Base-by-base conservation (phyloP, 2,797 vertebrate species). In the Sebastes elongatus region DNA sequence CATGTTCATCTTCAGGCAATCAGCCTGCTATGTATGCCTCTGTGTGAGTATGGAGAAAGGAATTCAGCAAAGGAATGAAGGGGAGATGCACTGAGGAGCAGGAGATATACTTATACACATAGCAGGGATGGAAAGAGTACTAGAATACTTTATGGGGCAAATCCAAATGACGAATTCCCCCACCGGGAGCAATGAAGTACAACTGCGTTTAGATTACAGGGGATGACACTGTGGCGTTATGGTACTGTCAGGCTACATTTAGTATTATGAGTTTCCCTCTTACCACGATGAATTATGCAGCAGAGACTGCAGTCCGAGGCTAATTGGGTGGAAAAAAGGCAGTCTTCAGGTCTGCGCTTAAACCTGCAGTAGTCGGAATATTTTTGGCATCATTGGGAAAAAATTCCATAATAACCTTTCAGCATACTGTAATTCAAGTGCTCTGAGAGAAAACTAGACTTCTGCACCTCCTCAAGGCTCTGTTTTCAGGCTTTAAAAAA, bases 271-370 rank as follows among this genome's bases (percentile, higher is more conserved):
- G 25, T 62, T 65, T 25, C 28, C 22, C 23, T 60, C 27, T 62
- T 53, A 49, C 32, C 5, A 30, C n/a, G 20, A 67, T 76, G 42
- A 76, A 59, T 79, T 67, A 71, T 76, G 38, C 60, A 72, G 22
- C 20, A 65, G 49, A 59, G 32, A 32, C 38, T 33, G 32, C 4
- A 35, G 32, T 32, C n/a, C 7, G 2, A 33, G 8, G 1, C 14
- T 30, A 61, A 33, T 13, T 73, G 33, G 42, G 20, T 8, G 5
- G 46, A 49, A 56, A 35, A 30, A 22, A 28, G 1, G 35, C 2
- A 38, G 32, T 62, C 25, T 66, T 32, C 25, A 68, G 57, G 18
- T 73, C 27, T 62, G 22, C 57, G 33, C 11, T 53, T 53, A 53
- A 53, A 49, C 46, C 46, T 49, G 46, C 42, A 18, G 42, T 46